phyloP scores from a whole-genome alignment of 2,797 vertebrate species.

The Helarctos malayanus region DNA sequence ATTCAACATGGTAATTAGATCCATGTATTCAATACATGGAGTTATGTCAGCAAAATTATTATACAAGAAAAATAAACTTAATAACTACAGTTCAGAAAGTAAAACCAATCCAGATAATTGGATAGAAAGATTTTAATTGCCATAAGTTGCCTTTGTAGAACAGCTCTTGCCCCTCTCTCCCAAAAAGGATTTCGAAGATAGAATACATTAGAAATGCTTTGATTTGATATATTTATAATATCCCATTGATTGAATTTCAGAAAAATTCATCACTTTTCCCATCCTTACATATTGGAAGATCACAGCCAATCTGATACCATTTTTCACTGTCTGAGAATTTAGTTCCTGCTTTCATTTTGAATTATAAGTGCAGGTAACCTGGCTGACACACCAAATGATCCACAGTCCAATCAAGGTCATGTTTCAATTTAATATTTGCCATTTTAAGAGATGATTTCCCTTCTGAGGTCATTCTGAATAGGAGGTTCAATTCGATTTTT shows the following conservation, averaged over 20 bases:
- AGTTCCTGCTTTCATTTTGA: background rate
- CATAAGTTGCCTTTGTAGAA: background rate
- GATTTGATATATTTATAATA: background rate
- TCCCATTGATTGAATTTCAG: background rate
- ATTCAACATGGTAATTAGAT: background rate
- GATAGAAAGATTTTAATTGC: background rate
- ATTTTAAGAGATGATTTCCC: conserved; percentile 12
- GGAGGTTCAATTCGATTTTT: background rate
- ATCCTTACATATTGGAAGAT: background rate
- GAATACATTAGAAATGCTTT: background rate
- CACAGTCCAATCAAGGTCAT: background rate
- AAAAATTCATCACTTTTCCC: background rate
- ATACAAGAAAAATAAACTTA: background rate
- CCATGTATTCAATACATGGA: background rate
- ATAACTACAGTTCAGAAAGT: background rate
- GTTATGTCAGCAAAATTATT: background rate
- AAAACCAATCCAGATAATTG: background rate
- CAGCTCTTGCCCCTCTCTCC: rapidly evolving
- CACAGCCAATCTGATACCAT: background rate
- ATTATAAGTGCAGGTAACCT: background rate
- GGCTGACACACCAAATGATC: background rate
- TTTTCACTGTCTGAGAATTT: background rate
- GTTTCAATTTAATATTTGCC: background rate
- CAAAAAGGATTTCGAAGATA: background rate
- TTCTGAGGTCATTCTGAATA: background rate